phyloP scores from a whole-genome alignment of 1,140 invertebrate species.

The Luehdorfia chinensis region DNA sequence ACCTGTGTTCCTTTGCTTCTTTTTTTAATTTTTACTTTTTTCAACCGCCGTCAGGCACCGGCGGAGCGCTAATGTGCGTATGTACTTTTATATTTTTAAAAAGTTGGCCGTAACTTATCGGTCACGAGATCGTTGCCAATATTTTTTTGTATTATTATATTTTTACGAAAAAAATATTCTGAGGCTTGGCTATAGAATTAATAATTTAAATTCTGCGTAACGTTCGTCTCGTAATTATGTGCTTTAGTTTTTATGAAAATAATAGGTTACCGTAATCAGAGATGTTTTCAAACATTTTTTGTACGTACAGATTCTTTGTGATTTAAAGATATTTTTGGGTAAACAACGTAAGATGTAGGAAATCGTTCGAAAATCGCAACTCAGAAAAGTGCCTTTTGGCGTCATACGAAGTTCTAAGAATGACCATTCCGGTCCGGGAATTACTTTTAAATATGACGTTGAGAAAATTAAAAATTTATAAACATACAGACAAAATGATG shows the following conservation, averaged over 20 bases:
- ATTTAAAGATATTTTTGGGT: conserved; percentile 5
- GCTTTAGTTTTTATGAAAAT: conserved; percentile 18
- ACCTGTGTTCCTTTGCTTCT: conserved; percentile 31
- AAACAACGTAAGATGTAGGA: too few species aligned
- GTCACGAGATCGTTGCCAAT: conserved; percentile 22
- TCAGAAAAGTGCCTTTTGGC: too few species aligned
- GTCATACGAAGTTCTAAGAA: too few species aligned
- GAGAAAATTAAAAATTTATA: too few species aligned
- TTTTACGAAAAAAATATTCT: conserved; percentile 6
- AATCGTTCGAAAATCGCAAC: too few species aligned
- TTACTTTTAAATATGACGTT: too few species aligned
- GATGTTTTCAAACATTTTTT: conserved; percentile 1
- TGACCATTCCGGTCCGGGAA: too few species aligned
- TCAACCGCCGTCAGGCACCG: conserved; percentile 11
- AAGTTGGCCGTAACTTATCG: conserved; percentile 26
- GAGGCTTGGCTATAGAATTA: conserved; percentile 13
- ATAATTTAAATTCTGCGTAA: conserved; percentile 19
- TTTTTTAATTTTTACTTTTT: conserved; percentile 23
- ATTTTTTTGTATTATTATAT: conserved; percentile 18
- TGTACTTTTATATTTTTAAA: conserved; percentile 20
- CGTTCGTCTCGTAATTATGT: conserved; percentile 20
- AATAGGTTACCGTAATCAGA: conserved; percentile 5
- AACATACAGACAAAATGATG: too few species aligned
- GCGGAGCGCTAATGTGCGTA: conserved; percentile 22
- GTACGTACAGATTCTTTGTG: neutral